Evolutionary conservation across 2,888 invertebrate genomes (phyloP).

Genomic region (Chrysopilus asiliformis): DNA sequence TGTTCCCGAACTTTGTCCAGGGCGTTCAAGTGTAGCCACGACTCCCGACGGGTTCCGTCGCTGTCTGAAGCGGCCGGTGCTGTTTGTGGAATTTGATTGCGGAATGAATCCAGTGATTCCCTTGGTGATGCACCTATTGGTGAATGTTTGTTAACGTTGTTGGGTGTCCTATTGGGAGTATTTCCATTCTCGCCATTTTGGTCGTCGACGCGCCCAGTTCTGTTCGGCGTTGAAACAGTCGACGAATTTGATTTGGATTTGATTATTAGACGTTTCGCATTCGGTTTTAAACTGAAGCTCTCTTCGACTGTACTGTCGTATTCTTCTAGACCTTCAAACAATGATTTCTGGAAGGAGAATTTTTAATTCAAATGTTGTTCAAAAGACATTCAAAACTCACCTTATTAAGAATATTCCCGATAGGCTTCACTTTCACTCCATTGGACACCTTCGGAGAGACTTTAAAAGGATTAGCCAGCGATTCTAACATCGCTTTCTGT

Average conservation of each 20-base stretch:
- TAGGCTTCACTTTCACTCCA: constrained; percentile 40
- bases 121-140: background rate
- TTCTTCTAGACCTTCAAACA: constrained; percentile 81
- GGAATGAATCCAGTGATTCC: background rate
- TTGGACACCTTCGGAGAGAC: constrained; percentile 41
- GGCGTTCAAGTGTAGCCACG: constrained; percentile 33
- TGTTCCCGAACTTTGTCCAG: constrained; percentile 22
- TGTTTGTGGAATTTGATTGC: constrained; percentile 2
- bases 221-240: background rate
- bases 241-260: constrained; percentile 38
- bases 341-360: constrained; percentile 45
- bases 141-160: background rate
- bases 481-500: constrained; percentile 49
- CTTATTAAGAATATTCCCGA: constrained; percentile 25
- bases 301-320: constrained; percentile 53
- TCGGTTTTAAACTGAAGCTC: constrained; percentile 44
- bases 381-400: no score
- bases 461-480: constrained; percentile 39
- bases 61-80: constrained; percentile 1
- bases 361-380: no score
- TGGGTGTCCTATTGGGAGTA: background rate
- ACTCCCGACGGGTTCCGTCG: constrained; percentile 21
- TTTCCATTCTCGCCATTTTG: background rate
- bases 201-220: background rate
- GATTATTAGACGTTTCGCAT: constrained; percentile 60